These are phyloP conservation scores for Saimiri boliviensis DNA, from an alignment of 2,113 vertebrate species.

Conservation along the genomic window DNA sequence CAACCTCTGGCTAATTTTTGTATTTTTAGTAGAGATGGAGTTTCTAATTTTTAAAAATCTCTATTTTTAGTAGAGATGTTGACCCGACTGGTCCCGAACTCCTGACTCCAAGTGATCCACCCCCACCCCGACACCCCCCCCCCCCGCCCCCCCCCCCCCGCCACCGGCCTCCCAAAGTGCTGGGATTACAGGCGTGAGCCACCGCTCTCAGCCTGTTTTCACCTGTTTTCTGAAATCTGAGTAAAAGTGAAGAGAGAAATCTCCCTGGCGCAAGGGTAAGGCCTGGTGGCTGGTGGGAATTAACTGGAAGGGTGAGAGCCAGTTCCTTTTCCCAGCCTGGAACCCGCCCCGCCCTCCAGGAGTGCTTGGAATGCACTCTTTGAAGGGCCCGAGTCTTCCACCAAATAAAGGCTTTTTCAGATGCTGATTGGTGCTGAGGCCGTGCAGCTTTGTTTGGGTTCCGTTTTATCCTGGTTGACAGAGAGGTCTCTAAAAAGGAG, in stretches of 20 bases:
- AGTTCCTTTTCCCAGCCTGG: neutral
- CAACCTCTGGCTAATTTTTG: too few species aligned
- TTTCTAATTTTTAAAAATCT: too few species aligned
- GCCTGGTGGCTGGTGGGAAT: neutral
- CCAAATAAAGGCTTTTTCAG: neutral
- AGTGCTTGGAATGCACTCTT: rapidly evolving
- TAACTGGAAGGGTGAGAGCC: neutral
- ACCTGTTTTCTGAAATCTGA: neutral
- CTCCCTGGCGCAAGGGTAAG: rapidly evolving
- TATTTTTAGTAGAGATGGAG: too few species aligned
- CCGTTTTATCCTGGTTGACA: neutral
- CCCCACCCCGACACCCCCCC: too few species aligned
- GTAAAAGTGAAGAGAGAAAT: too few species aligned
- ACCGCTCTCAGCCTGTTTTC: too few species aligned
- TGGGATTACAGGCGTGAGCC: too few species aligned
- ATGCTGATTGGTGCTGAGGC: neutral
- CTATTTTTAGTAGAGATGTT: too few species aligned
- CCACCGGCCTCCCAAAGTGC: too few species aligned
- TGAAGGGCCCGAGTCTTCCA: neutral
- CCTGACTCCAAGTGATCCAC: too few species aligned
- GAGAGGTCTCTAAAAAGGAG: neutral
- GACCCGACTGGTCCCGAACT: too few species aligned
- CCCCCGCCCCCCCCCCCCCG: too few species aligned
- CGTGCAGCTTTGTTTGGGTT: neutral
- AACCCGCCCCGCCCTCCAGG: neutral